phyloP scores from a whole-genome alignment of 2,888 invertebrate species.

The Koerneria pararmatus region DNA sequence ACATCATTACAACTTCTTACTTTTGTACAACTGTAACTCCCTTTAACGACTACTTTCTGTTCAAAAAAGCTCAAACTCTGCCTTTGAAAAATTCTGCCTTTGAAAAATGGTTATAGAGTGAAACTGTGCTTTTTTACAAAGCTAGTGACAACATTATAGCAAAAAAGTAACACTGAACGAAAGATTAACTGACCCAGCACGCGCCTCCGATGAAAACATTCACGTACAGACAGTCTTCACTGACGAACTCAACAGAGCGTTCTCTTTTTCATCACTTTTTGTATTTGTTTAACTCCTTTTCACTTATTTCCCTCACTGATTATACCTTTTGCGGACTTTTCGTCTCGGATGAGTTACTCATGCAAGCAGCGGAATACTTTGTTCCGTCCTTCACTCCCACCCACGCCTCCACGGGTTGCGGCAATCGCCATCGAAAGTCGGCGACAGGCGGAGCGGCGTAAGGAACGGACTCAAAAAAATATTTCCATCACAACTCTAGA shows the following conservation, averaged over 20 bases:
- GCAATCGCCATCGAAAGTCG: conserved; percentile 18
- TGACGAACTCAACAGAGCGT: conserved; percentile 8
- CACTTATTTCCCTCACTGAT: too few species aligned
- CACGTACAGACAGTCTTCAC: conserved; percentile 20
- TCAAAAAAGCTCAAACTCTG: too few species aligned
- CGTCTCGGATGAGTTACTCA: conserved; percentile 12
- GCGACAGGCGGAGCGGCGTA: conserved; percentile 18
- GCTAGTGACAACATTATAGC: too few species aligned
- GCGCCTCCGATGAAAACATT: conserved; percentile 11
- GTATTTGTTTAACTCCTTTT: too few species aligned
- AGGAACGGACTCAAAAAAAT: conserved; percentile 8
- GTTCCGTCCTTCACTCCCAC: conserved; percentile 9
- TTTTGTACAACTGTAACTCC: too few species aligned
- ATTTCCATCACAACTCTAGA: background rate
- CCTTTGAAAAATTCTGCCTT: too few species aligned
- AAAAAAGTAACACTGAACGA: too few species aligned
- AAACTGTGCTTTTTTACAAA: too few species aligned
- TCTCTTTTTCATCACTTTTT: too few species aligned
- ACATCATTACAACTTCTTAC: too few species aligned
- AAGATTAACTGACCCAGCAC: conserved; percentile 4
- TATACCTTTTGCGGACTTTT: conserved; percentile 16
- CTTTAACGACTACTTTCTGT: too few species aligned
- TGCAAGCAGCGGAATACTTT: conserved; percentile 20
- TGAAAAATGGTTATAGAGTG: too few species aligned
- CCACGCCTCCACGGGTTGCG: background rate